Conservation (phyloP, 2,113 vertebrate genomes). For the Lasiurus borealis region DNA sequence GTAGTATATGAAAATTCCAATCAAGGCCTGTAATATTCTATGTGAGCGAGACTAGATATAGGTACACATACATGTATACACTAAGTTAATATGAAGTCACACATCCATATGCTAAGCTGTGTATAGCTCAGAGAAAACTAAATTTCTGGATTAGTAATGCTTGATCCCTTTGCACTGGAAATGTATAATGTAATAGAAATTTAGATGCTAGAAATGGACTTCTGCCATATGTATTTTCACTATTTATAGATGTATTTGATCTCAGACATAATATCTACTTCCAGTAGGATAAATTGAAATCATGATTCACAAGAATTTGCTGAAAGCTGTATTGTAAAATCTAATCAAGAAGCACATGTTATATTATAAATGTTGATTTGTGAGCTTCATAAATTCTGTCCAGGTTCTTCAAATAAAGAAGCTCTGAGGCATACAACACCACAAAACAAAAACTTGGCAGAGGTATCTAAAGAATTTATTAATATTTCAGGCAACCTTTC, state of each 20-base stretch:
- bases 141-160: conserved; percentile 45
- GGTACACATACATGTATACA: fast-evolving
- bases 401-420: conserved; percentile 51
- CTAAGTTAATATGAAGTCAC: background rate
- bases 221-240: conserved; percentile 7
- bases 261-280: conserved; percentile 10
- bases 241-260: conserved; percentile 49
- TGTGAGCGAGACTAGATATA: background rate
- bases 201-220: conserved; percentile 43
- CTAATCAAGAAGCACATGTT: conserved; percentile 25
- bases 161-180: conserved; percentile 3
- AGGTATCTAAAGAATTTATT: background rate
- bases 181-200: conserved; percentile 43
- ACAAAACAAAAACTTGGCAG: background rate
- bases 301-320: background rate
- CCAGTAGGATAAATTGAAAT: conserved; percentile 20
- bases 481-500: background rate
- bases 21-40: background rate
- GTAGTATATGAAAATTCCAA: conserved; percentile 44
- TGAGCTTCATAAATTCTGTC: conserved; percentile 35
- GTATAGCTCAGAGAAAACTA: background rate
- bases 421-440: conserved; percentile 18
- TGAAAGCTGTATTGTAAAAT: background rate
- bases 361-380: background rate
- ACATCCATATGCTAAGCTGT: background rate